These are phyloP conservation scores for Syngnathus typhle DNA, from an alignment of 2,113 vertebrate genomes.

Conservation along the genomic window DNA sequence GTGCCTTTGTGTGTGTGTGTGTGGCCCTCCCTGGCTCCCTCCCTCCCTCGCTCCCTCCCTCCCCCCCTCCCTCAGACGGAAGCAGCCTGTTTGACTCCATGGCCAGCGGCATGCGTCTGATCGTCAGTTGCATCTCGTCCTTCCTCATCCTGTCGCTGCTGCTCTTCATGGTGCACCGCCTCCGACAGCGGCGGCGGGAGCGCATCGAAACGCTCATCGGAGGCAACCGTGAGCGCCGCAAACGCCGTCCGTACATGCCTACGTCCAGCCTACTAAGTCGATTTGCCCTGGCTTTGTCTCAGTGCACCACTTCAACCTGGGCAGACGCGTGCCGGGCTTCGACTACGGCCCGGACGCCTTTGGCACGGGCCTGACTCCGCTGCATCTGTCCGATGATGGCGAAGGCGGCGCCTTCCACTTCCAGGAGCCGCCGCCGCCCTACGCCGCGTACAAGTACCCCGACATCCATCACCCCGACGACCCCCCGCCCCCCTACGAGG, in stretches of 20 bases:
- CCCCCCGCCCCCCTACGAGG: constrained; percentile 93
- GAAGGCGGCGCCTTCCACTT: constrained; percentile 96
- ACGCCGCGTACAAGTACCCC: constrained; percentile 94
- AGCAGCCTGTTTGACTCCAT: constrained; percentile 95
- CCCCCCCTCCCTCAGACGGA: constrained; percentile 72
- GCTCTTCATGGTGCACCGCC: constrained; percentile 96
- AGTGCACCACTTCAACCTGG: constrained; percentile 99
- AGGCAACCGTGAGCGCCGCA: constrained; percentile 80
- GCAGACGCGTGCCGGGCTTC: constrained; percentile 90
- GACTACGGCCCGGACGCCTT: constrained; percentile 92
- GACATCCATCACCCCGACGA: constrained; percentile 92
- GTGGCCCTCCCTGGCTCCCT: too few species aligned
- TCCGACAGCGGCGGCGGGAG: constrained; percentile 88
- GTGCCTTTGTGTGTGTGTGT: too few species aligned
- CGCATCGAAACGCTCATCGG: constrained; percentile 95
- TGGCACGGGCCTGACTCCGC: constrained; percentile 90
- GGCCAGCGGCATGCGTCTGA: constrained; percentile 95
- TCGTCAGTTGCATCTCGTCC: constrained; percentile 97
- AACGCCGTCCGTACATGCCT: background rate
- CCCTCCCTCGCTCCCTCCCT: too few species aligned
- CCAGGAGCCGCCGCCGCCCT: constrained; percentile 93
- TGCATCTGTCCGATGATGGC: constrained; percentile 95
- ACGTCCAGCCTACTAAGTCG: too few species aligned
- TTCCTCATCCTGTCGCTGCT: constrained; percentile 97
- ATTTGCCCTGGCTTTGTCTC: background rate